Evolutionary conservation across 2,797 vertebrate genomes (phyloP), one percentile per base, ranked within the genome.

Genomic region (Lacerta viridis): DNA sequence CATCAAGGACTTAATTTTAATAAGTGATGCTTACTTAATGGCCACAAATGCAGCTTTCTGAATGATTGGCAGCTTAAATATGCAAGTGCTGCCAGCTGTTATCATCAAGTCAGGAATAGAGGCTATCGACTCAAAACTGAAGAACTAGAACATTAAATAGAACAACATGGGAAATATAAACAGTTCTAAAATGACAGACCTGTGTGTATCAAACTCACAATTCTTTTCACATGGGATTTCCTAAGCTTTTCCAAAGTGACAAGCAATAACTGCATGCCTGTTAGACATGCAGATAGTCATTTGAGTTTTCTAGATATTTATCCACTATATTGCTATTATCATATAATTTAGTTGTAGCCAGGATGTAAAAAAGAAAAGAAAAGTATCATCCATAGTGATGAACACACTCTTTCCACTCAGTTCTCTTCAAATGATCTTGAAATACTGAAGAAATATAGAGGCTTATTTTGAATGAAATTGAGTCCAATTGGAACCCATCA

Each of bases 11-110:
- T 93, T 90, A 83, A 87, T 92, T 95, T 95, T 95, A 96, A 96
- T 97, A 97, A 95, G 93, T 92, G 89, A 92, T 95, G 92, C 91
- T 95, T 96, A 95, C 93, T 96, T 97, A 96, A 96, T 96, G 80
- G 88, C 94, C 92, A 86, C 94, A 96, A 96, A 93, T 94, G 92
- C 80, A 92, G 85, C 89, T 95, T 95, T 95, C 83, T 64, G 88
- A 90, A 82, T 96, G 95, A 96, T 85, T 96, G 95, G 91, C 95
- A 96, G 92, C 76, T 95, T 92, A 80, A 92, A 92, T 92, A 90
- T 5, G 80, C 66, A 87, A 93, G 83, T 76, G 80, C 90, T 96
- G 88, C 93, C 89, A 95, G 94, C 92, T 96, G 91, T 94, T 96
- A 93, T 89, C 91, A 74, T 93, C 95, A 92, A 94, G 92, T 92